Evolutionary conservation across 2,797 vertebrate genomes (phyloP), one percentile per base, ranked within the genome.

Genomic region (Cyprinodon diabolis): DNA sequence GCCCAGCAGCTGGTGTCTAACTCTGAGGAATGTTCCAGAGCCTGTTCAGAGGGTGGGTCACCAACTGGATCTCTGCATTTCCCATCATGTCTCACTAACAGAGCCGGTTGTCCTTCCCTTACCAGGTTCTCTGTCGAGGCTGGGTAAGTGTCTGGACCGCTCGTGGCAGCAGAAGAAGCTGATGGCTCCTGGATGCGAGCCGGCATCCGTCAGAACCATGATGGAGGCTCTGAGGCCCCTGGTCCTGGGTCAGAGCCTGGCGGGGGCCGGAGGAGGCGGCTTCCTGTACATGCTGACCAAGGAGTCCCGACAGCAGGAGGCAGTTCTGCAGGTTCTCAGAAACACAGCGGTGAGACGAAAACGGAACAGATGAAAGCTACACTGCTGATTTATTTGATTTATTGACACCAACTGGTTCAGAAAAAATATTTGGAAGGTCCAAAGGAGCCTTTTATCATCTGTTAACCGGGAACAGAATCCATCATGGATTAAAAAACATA

Each of bases 151-250:
- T 81, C 86, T 99, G 86, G 93, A 95, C 30, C 83, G 75, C 0
- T 97, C 97, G 11, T 98, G 98, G 97, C 93, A 93, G 83, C 98
- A 99, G 93, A 99, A 99, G 94, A 97, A 97, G 85, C 87, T 89
- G 75, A 97, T 99, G 97, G 97, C 97, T 2, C 96, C 96, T 0
- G 97, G 98, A 3, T 98, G 96, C 0, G 97, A 99, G 86, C 97
- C 98, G 0, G 90, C 92, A 62, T 95, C 95, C 0, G 97, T 98
- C 0, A 82, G 90, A 74, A 74, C 14, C 47, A 96, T 99, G 95
- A 98, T 99, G 97, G 93, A 93, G 0, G 86, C 90, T 4, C 94
- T 99, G 71, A 88, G 75, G 62, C 96, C 96, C 0, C 56, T 97
- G 0, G 94, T 95, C 69, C 80, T 97, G 0, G 98, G 98, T 66